Evolutionary conservation across 1,140 invertebrate species (phyloP), one percentile per base, ranked within the genome.

Genomic region (Sminthurides bifidus): DNA sequence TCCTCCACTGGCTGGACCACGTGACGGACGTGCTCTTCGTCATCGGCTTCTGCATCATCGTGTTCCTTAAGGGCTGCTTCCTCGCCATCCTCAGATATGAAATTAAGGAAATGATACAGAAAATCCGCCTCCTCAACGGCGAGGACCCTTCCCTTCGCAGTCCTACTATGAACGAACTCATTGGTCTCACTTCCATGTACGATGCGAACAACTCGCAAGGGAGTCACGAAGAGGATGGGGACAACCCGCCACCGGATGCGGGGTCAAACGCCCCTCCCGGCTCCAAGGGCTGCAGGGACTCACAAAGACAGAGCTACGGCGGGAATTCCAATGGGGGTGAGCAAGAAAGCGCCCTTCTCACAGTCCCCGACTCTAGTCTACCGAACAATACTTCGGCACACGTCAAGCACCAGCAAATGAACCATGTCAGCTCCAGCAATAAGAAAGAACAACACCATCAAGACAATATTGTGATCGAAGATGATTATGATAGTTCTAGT

Each of bases 21-120:
- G 85, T 82, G 5, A 83, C 84, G 6, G 85, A 89, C 65, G 73
- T 85, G 24, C 75, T 90, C 6, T 87, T 87, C 64, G 84, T 92
- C n/a, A 69, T 90, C 41, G 87, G 87, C 5, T 90, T 88, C 70
- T 92, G 88, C 71, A 87, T 92, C 33, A 84, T 91, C 56, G 83
- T 87, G 53, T 91, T 91, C 72, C 77, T 89, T 43, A 92, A 92
- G 72, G 74, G 90, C 61, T 90, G 86, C 73, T 92, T 91, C 74
- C 77, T 90, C 29, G 86, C 85, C 26, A 90, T 92, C 65, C 74
- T 92, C 31, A 71, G 76, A 56, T 77, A 71, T 65, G 73, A 74
- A 60, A 74, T 74, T 51, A 66, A 69, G 17, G 72, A 73, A 63
- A 74, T 75, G 71, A 88, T 92, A 64, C 85, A 90, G 67, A 92